Conservation (phyloP, 2,113 vertebrate species). For the Silurus asotus region DNA sequence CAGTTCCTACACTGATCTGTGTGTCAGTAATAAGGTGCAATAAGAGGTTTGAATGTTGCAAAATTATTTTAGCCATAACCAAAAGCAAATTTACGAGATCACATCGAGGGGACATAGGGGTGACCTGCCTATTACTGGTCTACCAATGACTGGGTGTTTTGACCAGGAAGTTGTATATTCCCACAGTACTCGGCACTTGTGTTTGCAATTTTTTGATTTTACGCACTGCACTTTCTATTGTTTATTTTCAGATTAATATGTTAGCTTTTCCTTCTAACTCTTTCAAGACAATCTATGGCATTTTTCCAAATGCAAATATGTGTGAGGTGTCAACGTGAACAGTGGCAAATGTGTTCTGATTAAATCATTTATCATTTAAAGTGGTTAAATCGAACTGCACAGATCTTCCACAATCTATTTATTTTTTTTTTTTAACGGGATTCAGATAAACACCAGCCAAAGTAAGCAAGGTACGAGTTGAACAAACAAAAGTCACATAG, state of each 20-base stretch:
- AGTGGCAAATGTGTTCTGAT: not conserved
- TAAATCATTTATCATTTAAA: constrained; percentile 10
- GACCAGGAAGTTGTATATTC: constrained; percentile 15
- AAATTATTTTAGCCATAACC: too few species aligned
- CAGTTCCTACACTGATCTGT: not conserved
- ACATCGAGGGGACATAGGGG: not conserved
- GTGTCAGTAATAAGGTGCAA: not conserved
- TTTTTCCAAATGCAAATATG: constrained; percentile 32
- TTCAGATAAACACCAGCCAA: constrained; percentile 30
- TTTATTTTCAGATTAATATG: constrained; percentile 9
- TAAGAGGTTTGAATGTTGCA: too few species aligned
- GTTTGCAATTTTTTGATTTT: not conserved
- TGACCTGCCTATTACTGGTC: not conserved
- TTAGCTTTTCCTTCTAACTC: not conserved
- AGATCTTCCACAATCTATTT: constrained; percentile 33
- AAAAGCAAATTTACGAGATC: not conserved
- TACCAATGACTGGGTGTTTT: not conserved
- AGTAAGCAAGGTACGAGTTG: not conserved
- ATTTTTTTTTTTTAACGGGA: not conserved
- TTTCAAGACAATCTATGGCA: not conserved
- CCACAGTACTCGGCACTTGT: not conserved
- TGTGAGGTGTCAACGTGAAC: constrained; percentile 7
- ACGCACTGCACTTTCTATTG: not conserved
- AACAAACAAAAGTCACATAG: not conserved
- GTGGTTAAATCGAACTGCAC: constrained; percentile 23